phyloP scores from a whole-genome alignment of 1,140 invertebrate species.

The Cyphomyrmex costatus region DNA sequence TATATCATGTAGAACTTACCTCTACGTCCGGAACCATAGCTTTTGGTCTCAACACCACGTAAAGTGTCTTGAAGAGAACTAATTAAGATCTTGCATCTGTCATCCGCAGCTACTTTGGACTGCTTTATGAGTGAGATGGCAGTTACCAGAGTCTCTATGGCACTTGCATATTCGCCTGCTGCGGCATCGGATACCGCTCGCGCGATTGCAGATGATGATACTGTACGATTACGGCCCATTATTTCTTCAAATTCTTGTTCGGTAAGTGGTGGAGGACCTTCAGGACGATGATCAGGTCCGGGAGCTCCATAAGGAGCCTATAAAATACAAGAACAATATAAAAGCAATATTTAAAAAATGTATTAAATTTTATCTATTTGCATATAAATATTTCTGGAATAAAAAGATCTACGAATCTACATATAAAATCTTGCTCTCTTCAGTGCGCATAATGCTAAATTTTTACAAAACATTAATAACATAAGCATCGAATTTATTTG shows the following conservation, averaged over 20 bases:
- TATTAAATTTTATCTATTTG: constrained; percentile 10
- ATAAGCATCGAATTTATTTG: too few relatives aligned
- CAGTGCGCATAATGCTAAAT: too few relatives aligned
- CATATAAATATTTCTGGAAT: neutral
- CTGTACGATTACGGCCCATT: constrained; percentile 98
- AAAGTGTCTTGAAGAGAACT: constrained; percentile 98
- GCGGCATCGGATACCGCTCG: constrained; percentile 99
- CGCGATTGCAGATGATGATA: constrained; percentile 98
- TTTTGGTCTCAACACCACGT: constrained; percentile 98
- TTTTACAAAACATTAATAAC: too few relatives aligned
- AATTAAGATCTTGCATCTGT: constrained; percentile 99
- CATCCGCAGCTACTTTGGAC: constrained; percentile 98
- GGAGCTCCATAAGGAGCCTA: constrained; percentile 87
- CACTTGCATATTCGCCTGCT: constrained; percentile 98
- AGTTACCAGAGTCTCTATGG: constrained; percentile 99
- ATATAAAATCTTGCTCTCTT: neutral
- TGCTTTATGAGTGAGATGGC: constrained; percentile 99
- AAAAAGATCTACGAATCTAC: neutral
- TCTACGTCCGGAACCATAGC: constrained; percentile 92
- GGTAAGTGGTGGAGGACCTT: constrained; percentile 90
- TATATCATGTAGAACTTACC: constrained; percentile 79
- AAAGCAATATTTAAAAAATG: neutral
- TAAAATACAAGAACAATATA: constrained; percentile 36
- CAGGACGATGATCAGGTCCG: constrained; percentile 87
- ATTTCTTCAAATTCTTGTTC: constrained; percentile 99